A percentile compares a stretch with the other conserved stretches of the same genome.
phyloP scores from a whole-genome alignment of 2,797 vertebrate genomes.

The Odontamblyopus rebecca region DNA sequence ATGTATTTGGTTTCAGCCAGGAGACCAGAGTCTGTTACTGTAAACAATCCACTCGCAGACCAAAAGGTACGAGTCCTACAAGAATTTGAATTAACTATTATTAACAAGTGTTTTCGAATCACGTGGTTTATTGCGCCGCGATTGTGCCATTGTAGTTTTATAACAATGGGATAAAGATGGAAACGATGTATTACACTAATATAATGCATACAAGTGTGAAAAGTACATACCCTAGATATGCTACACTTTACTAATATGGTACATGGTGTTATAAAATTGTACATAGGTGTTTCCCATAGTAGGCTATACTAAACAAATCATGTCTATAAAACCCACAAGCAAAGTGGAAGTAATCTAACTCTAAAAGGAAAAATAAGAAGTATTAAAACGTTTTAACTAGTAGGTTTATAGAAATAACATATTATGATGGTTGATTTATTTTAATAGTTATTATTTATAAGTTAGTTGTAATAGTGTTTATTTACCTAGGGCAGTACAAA shows the following conservation, averaged over 20 bases:
- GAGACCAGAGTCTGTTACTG: conserved; percentile 13
- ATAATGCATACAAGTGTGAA: not conserved
- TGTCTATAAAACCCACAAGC: not conserved
- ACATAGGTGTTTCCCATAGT: too few relatives aligned
- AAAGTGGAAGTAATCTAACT: not conserved
- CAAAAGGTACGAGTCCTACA: conserved; percentile 42
- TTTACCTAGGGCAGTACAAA: too few relatives aligned
- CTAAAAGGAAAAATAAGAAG: too few relatives aligned
- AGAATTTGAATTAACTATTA: not conserved
- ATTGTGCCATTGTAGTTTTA: not conserved
- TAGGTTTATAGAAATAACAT: not conserved
- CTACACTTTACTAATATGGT: too few relatives aligned
- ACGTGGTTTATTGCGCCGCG: not conserved
- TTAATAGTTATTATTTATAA: too few relatives aligned
- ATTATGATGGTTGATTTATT: too few relatives aligned
- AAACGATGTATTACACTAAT: not conserved
- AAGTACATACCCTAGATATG: too few relatives aligned
- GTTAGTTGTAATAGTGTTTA: too few relatives aligned
- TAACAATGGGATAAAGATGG: not conserved
- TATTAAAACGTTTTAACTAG: not conserved
- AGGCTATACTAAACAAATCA: too few relatives aligned
- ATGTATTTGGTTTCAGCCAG: conserved; percentile 57
- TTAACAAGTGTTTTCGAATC: not conserved
- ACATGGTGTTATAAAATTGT: too few relatives aligned
- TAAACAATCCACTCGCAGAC: conserved; percentile 43